Percentiles rank a stretch among this genome's conserved stretches.
phyloP scores from a whole-genome alignment of 2,888 invertebrate genomes.

The Protula sp. region DNA sequence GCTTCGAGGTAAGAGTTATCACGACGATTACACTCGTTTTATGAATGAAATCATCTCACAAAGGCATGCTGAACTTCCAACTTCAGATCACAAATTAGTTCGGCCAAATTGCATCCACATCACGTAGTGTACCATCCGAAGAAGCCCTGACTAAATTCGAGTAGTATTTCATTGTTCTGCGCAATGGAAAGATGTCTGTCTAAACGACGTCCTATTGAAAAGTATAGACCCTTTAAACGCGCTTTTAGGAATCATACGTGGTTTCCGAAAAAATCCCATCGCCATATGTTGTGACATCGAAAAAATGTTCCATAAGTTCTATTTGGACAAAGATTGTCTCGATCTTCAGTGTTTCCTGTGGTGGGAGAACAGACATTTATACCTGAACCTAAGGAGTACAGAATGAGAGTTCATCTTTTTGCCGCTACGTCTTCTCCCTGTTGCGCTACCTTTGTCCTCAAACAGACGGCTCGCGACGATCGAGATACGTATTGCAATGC shows the following conservation, averaged over 20 bases:
- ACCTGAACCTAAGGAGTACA: background rate
- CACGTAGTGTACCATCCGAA: background rate
- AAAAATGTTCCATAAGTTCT: background rate
- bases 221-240: background rate
- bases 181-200: no score
- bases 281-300: background rate
- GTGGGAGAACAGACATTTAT: background rate
- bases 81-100: background rate
- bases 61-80: background rate
- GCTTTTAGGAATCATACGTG: background rate
- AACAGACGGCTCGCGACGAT: background rate
- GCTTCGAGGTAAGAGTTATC: background rate
- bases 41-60: background rate
- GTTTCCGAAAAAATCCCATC: background rate
- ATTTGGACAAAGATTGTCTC: background rate
- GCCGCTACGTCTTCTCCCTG: background rate
- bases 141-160: background rate
- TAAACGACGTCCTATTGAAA: background rate
- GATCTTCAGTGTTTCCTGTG: background rate
- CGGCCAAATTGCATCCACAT: background rate
- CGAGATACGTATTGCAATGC: background rate
- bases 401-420: background rate
- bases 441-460: background rate
- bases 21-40: background rate
- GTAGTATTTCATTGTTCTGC: constrained; percentile 2